Conservation (phyloP, 2,797 vertebrate genomes). For the Liparis tanakae region DNA sequence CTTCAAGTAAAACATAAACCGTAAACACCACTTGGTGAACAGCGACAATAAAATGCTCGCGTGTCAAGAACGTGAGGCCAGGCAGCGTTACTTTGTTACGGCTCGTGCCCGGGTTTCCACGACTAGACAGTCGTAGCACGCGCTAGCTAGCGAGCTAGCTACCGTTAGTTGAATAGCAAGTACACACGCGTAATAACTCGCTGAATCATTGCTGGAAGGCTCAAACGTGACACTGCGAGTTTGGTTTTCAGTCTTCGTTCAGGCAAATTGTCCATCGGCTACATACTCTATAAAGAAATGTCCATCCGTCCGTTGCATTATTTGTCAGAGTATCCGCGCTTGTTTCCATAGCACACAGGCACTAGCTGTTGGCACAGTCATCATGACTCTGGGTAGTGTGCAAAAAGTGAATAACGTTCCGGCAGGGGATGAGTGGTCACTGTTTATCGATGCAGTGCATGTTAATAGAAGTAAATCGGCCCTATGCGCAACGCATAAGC, state of each 20-base stretch:
- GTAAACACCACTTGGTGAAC: slow-evolving; percentile 17
- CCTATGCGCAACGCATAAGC: slow-evolving; percentile 11
- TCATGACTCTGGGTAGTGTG: slow-evolving; percentile 77
- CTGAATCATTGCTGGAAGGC: slow-evolving; percentile 85
- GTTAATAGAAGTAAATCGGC: slow-evolving; percentile 32
- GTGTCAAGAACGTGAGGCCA: slow-evolving; percentile 42
- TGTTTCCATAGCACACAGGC: slow-evolving; percentile 67
- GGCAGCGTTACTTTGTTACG: slow-evolving; percentile 18
- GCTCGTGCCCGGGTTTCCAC: slow-evolving; percentile 50
- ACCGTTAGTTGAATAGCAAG: slow-evolving; percentile 61
- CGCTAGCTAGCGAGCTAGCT: slow-evolving; percentile 76
- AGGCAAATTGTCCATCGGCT: slow-evolving; percentile 37
- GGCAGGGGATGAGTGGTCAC: slow-evolving; percentile 55
- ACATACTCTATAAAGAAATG: slow-evolving; percentile 25
- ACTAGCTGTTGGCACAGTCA: slow-evolving; percentile 73
- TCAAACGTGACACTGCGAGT: slow-evolving; percentile 79
- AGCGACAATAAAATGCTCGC: slow-evolving; percentile 9
- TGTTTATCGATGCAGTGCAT: slow-evolving; percentile 54
- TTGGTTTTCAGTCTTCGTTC: slow-evolving; percentile 62
- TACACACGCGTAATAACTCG: slow-evolving; percentile 82
- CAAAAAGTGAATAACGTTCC: slow-evolving; percentile 78
- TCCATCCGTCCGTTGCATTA: slow-evolving; percentile 40
- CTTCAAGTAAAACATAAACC: slow-evolving; percentile 42
- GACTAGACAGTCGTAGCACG: slow-evolving; percentile 69
- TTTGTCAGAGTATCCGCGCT: slow-evolving; percentile 62